Evolutionary conservation across 2,113 vertebrate genomes (phyloP).

Genomic region (Numida meleagris): DNA sequence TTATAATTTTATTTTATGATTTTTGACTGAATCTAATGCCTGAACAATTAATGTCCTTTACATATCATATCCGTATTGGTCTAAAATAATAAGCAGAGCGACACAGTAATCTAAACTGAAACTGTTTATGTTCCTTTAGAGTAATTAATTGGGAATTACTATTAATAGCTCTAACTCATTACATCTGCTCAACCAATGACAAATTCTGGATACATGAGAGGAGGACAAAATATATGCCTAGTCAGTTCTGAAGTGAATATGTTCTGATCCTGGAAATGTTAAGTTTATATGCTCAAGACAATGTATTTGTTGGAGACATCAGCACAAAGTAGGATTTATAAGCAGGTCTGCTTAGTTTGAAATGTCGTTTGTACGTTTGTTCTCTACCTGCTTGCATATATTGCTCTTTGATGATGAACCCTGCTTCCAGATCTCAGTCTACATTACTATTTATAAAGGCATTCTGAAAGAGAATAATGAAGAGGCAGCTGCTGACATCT

Average conservation of each 20-base stretch:
- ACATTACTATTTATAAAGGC: background rate
- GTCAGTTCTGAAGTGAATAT: background rate
- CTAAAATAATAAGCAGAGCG: background rate
- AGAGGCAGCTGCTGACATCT: background rate
- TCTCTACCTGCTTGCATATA: background rate
- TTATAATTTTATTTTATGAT: background rate
- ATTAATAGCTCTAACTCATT: background rate
- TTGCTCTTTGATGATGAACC: background rate
- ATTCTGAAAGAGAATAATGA: background rate
- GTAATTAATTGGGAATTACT: background rate
- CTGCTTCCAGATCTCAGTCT: background rate
- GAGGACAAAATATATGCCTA: background rate
- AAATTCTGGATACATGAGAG: background rate
- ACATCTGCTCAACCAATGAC: background rate
- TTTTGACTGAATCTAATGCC: background rate
- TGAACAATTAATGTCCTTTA: background rate
- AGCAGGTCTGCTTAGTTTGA: background rate
- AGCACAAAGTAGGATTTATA: background rate
- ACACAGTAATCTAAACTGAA: slow-evolving; percentile 2
- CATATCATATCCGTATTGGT: background rate
- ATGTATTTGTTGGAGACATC: background rate
- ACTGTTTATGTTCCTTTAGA: background rate
- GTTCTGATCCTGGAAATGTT: background rate
- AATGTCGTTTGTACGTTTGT: fast-evolving
- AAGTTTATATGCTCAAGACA: background rate